Conservation (phyloP, 1,140 invertebrate species). For the Bombus vancouverensis region DNA sequence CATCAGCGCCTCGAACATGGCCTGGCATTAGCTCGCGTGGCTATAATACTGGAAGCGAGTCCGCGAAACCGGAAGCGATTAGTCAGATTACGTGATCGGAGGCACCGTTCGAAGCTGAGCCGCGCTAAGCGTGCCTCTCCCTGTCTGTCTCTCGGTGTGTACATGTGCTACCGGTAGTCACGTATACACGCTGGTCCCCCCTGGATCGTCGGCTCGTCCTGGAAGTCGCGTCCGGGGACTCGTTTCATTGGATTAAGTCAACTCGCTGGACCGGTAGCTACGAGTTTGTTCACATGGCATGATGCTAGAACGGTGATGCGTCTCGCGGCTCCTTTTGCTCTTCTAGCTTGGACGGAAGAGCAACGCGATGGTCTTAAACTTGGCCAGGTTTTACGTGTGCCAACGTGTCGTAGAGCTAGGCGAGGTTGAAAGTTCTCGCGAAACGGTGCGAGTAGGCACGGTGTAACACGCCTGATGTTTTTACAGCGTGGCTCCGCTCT, state of each 20-base stretch:
- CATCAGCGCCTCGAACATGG: conserved; percentile 60
- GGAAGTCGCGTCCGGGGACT: conserved; percentile 47
- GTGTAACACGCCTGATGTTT: background rate
- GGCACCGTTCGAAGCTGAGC: conserved; percentile 58
- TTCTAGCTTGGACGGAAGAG: background rate
- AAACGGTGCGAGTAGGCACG: background rate
- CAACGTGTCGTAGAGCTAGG: background rate
- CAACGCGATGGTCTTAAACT: background rate
- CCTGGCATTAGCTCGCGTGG: conserved; percentile 69
- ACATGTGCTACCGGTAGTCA: conserved; percentile 53
- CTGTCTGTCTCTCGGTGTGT: conserved; percentile 7
- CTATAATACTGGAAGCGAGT: conserved; percentile 73
- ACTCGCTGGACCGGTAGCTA: conserved; percentile 59
- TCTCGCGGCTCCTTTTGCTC: conserved; percentile 1
- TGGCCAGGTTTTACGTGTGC: background rate
- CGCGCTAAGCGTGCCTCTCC: conserved; percentile 8
- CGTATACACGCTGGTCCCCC: conserved; percentile 14
- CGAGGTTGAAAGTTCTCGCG: background rate
- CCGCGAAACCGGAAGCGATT: conserved; percentile 74
- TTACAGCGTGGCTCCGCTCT: background rate
- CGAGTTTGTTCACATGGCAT: conserved; percentile 23
- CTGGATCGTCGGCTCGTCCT: conserved; percentile 31
- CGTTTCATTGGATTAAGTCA: conserved; percentile 71
- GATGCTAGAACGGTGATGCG: background rate
- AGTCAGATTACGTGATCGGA: conserved; percentile 75